Percentiles rank a stretch among this genome's conserved stretches.
Conservation (phyloP, 2,888 invertebrate species). For the Standfussiana lucernea region DNA sequence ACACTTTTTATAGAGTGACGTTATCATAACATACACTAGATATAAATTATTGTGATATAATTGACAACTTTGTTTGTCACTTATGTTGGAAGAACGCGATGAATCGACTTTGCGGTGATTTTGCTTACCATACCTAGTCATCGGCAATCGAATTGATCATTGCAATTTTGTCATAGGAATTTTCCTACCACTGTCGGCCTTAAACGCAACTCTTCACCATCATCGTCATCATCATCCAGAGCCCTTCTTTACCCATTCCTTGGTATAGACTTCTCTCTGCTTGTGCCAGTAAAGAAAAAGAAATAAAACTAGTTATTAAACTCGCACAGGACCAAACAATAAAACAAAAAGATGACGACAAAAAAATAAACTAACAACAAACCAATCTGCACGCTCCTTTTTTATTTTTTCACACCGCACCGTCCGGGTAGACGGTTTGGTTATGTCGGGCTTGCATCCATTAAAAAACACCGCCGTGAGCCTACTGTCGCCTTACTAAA, state of each 20-base stretch:
- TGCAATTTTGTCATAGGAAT: not conserved
- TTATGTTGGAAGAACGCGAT: not conserved
- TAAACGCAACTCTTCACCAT: not conserved
- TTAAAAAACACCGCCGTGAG: too few species aligned
- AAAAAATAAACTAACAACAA: too few species aligned
- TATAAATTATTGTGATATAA: not conserved
- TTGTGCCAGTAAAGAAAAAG: too few species aligned
- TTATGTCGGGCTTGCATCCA: too few species aligned
- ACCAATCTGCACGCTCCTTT: not conserved
- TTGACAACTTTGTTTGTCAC: slow-evolving; percentile 15
- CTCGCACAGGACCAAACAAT: too few species aligned
- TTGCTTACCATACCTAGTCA: not conserved
- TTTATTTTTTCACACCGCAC: too few species aligned
- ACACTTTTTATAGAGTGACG: not conserved
- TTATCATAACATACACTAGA: not conserved
- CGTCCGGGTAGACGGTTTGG: too few species aligned
- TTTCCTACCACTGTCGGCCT: too few species aligned
- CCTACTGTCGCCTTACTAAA: too few species aligned
- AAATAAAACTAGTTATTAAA: too few species aligned
- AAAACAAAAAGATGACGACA: too few species aligned
- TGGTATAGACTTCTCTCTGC: too few species aligned
- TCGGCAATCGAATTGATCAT: not conserved
- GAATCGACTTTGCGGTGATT: not conserved
- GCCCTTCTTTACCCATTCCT: not conserved
- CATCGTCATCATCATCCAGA: not conserved